Evolutionary conservation across 2,797 vertebrate genomes (phyloP).

Genomic region (Falco biarmicus): DNA sequence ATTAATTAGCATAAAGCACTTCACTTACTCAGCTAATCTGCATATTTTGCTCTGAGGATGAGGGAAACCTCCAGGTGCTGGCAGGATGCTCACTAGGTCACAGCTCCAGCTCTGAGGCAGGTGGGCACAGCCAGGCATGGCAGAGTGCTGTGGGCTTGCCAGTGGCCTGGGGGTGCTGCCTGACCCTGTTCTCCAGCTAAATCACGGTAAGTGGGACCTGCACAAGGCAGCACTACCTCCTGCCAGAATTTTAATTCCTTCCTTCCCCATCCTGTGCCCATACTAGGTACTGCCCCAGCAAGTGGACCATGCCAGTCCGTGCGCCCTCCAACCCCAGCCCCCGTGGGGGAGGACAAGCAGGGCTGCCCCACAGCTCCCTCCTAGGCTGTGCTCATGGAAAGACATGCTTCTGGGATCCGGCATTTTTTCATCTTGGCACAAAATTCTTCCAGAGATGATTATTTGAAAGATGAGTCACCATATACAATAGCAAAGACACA

Average conservation of each 20-base stretch:
- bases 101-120: background rate
- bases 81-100: background rate
- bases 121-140: background rate
- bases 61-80: background rate
- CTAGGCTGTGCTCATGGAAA: background rate
- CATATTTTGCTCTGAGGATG: background rate
- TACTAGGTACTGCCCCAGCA: background rate
- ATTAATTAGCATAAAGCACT: constrained; percentile 50
- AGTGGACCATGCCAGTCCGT: rapidly evolving
- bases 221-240: background rate
- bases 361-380: background rate
- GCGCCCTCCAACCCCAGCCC: rapidly evolving
- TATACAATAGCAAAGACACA: constrained; percentile 70
- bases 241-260: background rate
- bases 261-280: background rate
- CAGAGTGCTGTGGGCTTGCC: rapidly evolving
- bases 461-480: constrained; percentile 71
- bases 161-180: background rate
- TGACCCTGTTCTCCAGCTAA: background rate
- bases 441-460: constrained; percentile 60
- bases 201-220: rapidly evolving
- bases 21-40: constrained; percentile 48
- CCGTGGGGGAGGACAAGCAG: rapidly evolving
- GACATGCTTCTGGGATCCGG: background rate
- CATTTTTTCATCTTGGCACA: constrained; percentile 41